Evolutionary conservation across 2,113 vertebrate genomes (phyloP).

Genomic region (Onychorhynchus coronatus): DNA sequence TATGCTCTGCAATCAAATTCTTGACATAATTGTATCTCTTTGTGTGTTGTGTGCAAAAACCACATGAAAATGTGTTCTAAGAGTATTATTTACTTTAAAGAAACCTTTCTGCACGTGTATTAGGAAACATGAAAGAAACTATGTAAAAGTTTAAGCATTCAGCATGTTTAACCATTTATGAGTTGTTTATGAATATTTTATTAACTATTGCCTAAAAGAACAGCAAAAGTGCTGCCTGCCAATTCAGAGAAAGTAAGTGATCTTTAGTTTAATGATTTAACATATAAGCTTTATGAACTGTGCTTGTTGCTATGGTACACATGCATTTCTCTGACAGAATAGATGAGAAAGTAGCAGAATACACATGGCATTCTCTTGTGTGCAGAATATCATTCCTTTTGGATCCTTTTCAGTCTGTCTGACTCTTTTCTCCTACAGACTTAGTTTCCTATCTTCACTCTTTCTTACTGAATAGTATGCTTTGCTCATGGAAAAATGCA

Average conservation of each 20-base stretch:
- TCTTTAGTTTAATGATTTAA: slow-evolving; percentile 39
- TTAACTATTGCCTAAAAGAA: slow-evolving; percentile 46
- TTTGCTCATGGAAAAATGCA: not conserved
- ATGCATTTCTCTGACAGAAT: not conserved
- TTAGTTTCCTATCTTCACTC: not conserved
- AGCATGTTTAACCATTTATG: slow-evolving; percentile 57
- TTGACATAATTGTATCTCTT: not conserved
- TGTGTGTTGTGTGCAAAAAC: not conserved
- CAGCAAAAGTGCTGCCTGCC: not conserved
- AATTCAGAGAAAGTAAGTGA: slow-evolving; percentile 37
- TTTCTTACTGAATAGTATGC: not conserved
- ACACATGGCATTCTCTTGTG: not conserved
- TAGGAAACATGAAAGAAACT: not conserved
- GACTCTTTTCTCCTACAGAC: not conserved
- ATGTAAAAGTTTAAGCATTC: slow-evolving; percentile 18
- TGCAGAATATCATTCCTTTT: not conserved
- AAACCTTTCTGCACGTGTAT: not conserved
- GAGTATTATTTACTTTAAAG: not conserved
- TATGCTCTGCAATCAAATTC: slow-evolving; percentile 9
- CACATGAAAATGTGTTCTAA: not conserved
- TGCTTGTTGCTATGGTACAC: not conserved
- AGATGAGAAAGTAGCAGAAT: not conserved
- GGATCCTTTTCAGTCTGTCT: not conserved
- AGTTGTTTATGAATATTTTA: slow-evolving; percentile 69
- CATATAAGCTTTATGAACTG: not conserved